Evolutionary conservation across 2,113 vertebrate genomes (phyloP), one percentile per base, ranked within the genome.

Genomic region (Trogon surrucura): DNA sequence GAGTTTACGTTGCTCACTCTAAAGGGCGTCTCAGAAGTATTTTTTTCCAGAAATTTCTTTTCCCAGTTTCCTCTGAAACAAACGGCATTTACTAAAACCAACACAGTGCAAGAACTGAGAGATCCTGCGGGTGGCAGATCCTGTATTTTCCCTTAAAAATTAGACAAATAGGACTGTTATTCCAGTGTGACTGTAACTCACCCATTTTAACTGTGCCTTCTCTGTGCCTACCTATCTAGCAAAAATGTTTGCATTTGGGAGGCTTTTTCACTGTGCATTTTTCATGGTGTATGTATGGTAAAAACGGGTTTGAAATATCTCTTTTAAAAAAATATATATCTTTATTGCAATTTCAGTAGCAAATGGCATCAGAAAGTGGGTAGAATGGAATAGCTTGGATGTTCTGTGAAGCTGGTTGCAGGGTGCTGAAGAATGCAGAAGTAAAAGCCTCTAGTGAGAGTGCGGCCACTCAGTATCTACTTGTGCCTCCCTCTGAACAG

Each of bases 31-130:
- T 98, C 93, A 98, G 98, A 90, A 95, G 99, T 99, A 29, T 98
- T 84, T 75, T 97, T 77, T 32, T 79, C 94, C 45, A 96, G 34
- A 93, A 99, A 99, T 56, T 79, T 96, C 38, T 98, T 95, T 86
- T 95, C 95, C 99, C 99, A 99, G 21, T 93, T 98, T 78, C 98
- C 99, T 97, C 99, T 99, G 95, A 99, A 99, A 93, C 99, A 99
- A 91, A 99, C 97, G 50, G 98, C 99, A 16, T 99, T 99, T 89
- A 99, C 98, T 80, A 99, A 96, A 89, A 98, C 98, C 95, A 99
- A 34, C 67, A 95, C 97, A 2, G 99, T 99, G 80, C 0, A 19
- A 91, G 8, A 54, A 78, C 21, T 71, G 62, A 99, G 94, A 29
- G 97, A 97, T 77, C 98, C 98, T 32, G 95, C 85, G 85, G 99